Evolutionary conservation across 2,113 vertebrate species (phyloP).

Genomic region (Nerophis ophidion): DNA sequence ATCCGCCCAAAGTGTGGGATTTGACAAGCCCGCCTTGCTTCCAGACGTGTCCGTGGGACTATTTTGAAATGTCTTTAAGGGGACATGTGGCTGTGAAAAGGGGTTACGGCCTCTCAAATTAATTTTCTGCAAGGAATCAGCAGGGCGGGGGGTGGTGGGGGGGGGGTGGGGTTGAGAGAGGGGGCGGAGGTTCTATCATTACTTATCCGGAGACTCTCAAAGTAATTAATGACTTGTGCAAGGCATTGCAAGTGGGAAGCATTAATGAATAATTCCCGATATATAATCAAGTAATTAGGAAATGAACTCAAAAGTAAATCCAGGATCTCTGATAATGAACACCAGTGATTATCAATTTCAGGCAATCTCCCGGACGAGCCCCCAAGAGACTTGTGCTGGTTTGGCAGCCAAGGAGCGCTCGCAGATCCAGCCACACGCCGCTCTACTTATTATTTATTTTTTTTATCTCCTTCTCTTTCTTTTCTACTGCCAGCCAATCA

Average conservation of each 20-base stretch:
- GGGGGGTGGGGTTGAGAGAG: constrained; percentile 8
- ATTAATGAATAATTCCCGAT: constrained; percentile 75
- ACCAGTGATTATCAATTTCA: constrained; percentile 73
- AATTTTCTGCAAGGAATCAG: constrained; percentile 20
- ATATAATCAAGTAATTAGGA: constrained; percentile 76
- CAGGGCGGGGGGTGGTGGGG: constrained; percentile 26
- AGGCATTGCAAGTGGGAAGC: constrained; percentile 68
- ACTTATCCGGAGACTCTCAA: constrained; percentile 67
- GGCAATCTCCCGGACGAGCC: constrained; percentile 56
- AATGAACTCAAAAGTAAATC: constrained; percentile 72
- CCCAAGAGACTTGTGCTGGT: constrained; percentile 64
- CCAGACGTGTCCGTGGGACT: neutral
- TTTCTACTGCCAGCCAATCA: constrained; percentile 58
- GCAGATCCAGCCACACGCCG: constrained; percentile 56
- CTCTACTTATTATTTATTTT: constrained; percentile 30
- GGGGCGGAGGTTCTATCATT: constrained; percentile 55
- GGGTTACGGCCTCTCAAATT: constrained; percentile 22
- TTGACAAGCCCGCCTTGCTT: neutral
- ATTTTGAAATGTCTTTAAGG: constrained; percentile 4
- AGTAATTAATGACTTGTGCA: constrained; percentile 73
- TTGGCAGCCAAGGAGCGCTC: constrained; percentile 45
- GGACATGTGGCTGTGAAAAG: neutral
- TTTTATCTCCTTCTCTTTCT: constrained; percentile 32
- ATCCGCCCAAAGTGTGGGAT: neutral
- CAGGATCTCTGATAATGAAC: constrained; percentile 70